Evolutionary conservation across 1,140 invertebrate species (phyloP), one percentile per base, ranked within the genome.

Genomic region (Temnothorax nylanderi): DNA sequence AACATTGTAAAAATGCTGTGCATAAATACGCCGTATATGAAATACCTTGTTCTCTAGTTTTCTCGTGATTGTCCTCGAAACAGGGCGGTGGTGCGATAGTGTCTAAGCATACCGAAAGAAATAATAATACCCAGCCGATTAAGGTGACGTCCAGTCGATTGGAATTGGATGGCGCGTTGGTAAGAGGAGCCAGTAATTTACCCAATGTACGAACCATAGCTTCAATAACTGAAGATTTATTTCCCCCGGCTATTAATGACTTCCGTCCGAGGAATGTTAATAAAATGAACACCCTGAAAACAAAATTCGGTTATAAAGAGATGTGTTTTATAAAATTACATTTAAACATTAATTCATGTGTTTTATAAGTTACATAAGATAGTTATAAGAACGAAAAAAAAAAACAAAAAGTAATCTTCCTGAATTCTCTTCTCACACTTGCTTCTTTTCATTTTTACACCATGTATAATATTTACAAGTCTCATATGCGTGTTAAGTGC

Each of bases 211-310:
- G 95, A 60, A 97, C 95, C 80, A 97, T 96, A 2, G 96, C 96
- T 91, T 97, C 97, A 21, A 97, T 95, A 18, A 97, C 96, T 26
- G 96, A 96, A 16, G 96, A 96, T 78, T 96, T 96, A 88, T 96
- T 96, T 44, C 96, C 94, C n/a, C 95, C 95, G 87, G 95, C 95
- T 26, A 96, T 95, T 85, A 98, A 95, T 81, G 97, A 98, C 92
- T 98, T 98, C 86, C 98, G 97, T 41, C 98, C 97, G 95, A 99
- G 96, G 94, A 98, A 98, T 72, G 98, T 97, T 62, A 99, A 94
- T 64, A 99, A 95, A 86, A 99, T 97, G 92, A 99, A 98, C 49
- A 98, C 97, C 91, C 98, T 98, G 94, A 26, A 95, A 94, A 91
- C 85, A 80, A 54, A 67, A 69, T 87, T 41, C 13, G 3, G 13